Evolutionary conservation across 2,888 invertebrate genomes (phyloP), one percentile per base, ranked within the genome.

Genomic region (Agrochola lota): DNA sequence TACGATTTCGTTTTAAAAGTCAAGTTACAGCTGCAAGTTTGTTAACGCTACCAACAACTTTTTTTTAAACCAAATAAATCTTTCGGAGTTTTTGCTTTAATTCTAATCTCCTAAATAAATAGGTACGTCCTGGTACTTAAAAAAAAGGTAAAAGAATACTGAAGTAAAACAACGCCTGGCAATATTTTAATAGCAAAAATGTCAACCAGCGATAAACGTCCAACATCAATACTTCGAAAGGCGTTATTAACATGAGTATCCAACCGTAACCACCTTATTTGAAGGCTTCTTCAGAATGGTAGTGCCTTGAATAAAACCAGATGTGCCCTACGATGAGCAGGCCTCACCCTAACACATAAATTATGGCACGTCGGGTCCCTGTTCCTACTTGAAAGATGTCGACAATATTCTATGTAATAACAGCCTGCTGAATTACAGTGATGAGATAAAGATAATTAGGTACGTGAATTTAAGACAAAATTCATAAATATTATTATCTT

Each of bases 351-450:
- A 90, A 81, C 91, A 92, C 91, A 92, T 94, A 94, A 95, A 94
- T 95, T 95, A 95, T 92, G 88, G 90, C 91, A 87, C 91, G 93
- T 92, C 92, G 90, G 89, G 90, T 93, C 94, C 94, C 93, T 91
- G 92, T 93, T 93, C 88, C 90, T 85, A 85, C 89, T 90, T 91
- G 90, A 92, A 92, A 87, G 89, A 90, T 91, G 81, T 83, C 80
- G 87, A 92, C 92, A 90, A 93, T 92, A 90, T 91, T 92, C 87
- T 84, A 88, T 81, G 84, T 88, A 90, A 91, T 91, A 91, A 90
- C 90, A 91, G 89, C 85, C 90, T 91, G 88, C 88, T 89, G 88
- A 90, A 88, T 87, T 78, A 86, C 81, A 81, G 87, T 89, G 91
- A 91, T 90, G 91, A 90, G 85, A 84, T 87, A 84, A 86, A 85